These are phyloP conservation scores for Lepetodrilus schrolli DNA, from an alignment of 2,888 invertebrate genomes.

Conservation along the genomic window DNA sequence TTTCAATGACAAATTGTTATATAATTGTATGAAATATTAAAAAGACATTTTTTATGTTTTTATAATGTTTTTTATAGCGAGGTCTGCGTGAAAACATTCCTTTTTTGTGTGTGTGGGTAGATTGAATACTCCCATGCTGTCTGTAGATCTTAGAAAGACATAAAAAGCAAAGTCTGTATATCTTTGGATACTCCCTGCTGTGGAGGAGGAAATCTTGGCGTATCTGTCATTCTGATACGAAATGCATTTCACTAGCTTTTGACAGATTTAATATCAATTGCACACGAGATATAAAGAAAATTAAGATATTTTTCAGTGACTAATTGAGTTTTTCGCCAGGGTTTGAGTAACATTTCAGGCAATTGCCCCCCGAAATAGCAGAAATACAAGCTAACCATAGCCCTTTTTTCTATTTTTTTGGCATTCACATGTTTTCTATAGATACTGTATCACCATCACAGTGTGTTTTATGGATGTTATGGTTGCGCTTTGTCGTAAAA, in stretches of 20 bases:
- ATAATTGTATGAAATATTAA: too few relatives aligned
- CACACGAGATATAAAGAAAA: constrained; percentile 5
- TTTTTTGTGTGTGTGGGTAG: too few relatives aligned
- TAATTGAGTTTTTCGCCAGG: not conserved
- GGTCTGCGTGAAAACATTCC: not conserved
- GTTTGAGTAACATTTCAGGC: not conserved
- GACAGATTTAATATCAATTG: constrained; percentile 16
- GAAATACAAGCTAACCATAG: too few relatives aligned
- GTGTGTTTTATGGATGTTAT: not conserved
- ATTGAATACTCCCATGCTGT: too few relatives aligned
- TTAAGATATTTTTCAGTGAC: not conserved
- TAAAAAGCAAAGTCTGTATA: too few relatives aligned
- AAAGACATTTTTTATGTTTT: too few relatives aligned
- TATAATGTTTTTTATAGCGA: too few relatives aligned
- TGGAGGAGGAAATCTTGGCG: not conserved
- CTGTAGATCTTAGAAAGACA: too few relatives aligned
- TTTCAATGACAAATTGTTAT: too few relatives aligned
- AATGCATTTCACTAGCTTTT: constrained; percentile 14
- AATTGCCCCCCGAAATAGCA: too few relatives aligned
- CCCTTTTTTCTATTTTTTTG: not conserved
- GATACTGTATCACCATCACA: too few relatives aligned
- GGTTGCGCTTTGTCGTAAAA: not conserved
- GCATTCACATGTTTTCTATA: not conserved
- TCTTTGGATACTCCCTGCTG: not conserved
- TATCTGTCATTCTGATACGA: not conserved